These are phyloP conservation scores for Psettodes erumei DNA, from an alignment of 2,113 vertebrate species.

Conservation along the genomic window DNA sequence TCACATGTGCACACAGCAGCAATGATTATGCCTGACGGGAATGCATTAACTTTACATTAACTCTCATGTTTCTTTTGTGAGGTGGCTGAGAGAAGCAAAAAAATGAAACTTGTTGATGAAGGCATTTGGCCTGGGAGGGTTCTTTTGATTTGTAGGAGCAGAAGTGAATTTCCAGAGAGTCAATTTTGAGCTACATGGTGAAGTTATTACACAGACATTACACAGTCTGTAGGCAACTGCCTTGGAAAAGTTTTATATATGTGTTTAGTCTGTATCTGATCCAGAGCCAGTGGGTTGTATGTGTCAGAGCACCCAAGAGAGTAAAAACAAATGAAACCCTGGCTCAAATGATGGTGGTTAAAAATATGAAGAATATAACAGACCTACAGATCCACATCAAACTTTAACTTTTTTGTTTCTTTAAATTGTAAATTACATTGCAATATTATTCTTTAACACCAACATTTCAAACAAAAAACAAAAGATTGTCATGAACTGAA, in stretches of 20 bases:
- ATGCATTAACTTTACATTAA: conserved; percentile 1
- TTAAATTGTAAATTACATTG: background rate
- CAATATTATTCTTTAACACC: background rate
- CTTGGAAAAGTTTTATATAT: conserved; percentile 42
- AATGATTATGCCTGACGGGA: background rate
- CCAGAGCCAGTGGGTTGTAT: conserved; percentile 8
- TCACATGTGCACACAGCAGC: background rate
- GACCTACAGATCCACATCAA: too few species aligned
- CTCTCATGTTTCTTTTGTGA: background rate
- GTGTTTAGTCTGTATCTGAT: conserved; percentile 22
- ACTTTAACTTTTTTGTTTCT: too few species aligned
- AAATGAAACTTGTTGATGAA: conserved; percentile 56
- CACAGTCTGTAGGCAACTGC: conserved; percentile 37
- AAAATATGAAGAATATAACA: conserved; percentile 4
- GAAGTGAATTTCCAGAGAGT: conserved; percentile 50
- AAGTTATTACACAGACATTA: conserved; percentile 48
- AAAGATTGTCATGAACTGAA: background rate
- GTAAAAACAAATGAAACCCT: conserved; percentile 16
- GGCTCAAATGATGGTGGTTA: conserved; percentile 11
- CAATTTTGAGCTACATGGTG: conserved; percentile 20
- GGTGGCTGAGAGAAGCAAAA: conserved; percentile 16
- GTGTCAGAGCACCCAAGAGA: conserved; percentile 10
- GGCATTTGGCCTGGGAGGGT: conserved; percentile 57
- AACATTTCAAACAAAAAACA: background rate
- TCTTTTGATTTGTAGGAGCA: conserved; percentile 54